phyloP scores from a whole-genome alignment of 2,797 vertebrate genomes.

The Poecilia picta region DNA sequence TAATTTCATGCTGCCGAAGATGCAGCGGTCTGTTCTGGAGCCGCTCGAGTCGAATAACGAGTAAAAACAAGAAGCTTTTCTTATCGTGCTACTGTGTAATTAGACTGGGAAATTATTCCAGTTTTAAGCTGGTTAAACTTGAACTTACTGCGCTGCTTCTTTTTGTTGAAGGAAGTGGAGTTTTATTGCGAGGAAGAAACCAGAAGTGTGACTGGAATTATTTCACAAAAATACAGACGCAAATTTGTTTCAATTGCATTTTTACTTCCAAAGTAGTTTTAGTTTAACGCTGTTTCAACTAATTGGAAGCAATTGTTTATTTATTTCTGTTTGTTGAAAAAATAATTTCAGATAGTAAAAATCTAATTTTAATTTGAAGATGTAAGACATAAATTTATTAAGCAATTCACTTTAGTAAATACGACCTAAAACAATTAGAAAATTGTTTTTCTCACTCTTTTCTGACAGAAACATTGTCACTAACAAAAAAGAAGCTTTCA shows the following conservation, averaged over 20 bases:
- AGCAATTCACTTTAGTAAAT: background rate
- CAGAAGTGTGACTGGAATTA: background rate
- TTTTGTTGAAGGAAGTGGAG: background rate
- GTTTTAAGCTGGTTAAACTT: slow-evolving; percentile 15
- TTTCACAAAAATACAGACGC: background rate
- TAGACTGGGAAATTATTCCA: slow-evolving; percentile 8
- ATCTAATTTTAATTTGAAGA: background rate
- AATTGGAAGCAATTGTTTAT: background rate
- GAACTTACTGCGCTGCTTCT: background rate
- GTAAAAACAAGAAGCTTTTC: slow-evolving; percentile 22
- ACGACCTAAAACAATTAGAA: background rate
- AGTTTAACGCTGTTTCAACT: background rate
- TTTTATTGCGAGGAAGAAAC: background rate
- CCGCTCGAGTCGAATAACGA: slow-evolving; percentile 22
- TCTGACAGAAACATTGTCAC: background rate
- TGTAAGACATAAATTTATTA: background rate
- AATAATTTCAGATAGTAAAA: too few species aligned
- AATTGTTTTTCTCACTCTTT: background rate
- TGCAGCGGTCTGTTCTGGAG: slow-evolving; percentile 10
- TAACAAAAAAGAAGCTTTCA: background rate
- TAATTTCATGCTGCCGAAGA: slow-evolving; percentile 45
- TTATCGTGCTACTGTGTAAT: slow-evolving; percentile 28
- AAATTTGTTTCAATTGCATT: background rate
- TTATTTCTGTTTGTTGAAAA: background rate
- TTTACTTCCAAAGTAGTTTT: background rate